These are phyloP conservation scores for Leptinotarsa peninsularis DNA, from an alignment of 2,888 invertebrate genomes.

Conservation along the genomic window DNA sequence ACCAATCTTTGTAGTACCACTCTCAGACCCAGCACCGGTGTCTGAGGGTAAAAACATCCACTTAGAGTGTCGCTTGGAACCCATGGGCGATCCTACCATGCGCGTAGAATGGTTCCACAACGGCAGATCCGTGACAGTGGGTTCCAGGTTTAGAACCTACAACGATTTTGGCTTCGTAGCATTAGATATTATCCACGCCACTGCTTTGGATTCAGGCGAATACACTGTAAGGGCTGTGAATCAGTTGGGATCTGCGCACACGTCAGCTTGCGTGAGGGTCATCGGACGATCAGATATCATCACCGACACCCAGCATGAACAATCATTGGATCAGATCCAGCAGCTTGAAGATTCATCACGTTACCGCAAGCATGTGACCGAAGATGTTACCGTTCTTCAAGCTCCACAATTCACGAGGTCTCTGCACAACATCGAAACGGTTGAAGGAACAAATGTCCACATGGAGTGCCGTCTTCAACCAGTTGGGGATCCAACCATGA, in stretches of 20 bases:
- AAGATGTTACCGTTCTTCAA: slow-evolving; percentile 86
- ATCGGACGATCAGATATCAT: slow-evolving; percentile 85
- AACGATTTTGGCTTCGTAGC: slow-evolving; percentile 98
- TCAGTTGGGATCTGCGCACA: slow-evolving; percentile 91
- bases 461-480: slow-evolving; percentile 92
- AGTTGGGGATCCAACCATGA: slow-evolving; percentile 91
- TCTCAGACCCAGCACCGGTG: slow-evolving; percentile 87
- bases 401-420: slow-evolving; percentile 90
- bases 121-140: slow-evolving; percentile 88
- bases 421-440: slow-evolving; percentile 88
- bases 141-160: slow-evolving; percentile 92
- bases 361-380: slow-evolving; percentile 77
- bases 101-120: slow-evolving; percentile 97
- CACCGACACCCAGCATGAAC: slow-evolving; percentile 92
- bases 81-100: slow-evolving; percentile 97
- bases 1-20: slow-evolving; percentile 92
- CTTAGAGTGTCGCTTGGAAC: slow-evolving; percentile 90
- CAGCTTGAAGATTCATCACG: slow-evolving; percentile 85
- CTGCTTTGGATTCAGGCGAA: slow-evolving; percentile 94
- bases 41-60: slow-evolving; percentile 92
- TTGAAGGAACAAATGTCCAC: slow-evolving; percentile 92
- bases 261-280: slow-evolving; percentile 89
- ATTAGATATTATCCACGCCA: slow-evolving; percentile 93
- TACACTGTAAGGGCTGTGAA: slow-evolving; percentile 95
- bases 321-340: slow-evolving; percentile 91